These are phyloP conservation scores for Apamea monoglypha DNA, from an alignment of 2,888 invertebrate species.

Conservation along the genomic window DNA sequence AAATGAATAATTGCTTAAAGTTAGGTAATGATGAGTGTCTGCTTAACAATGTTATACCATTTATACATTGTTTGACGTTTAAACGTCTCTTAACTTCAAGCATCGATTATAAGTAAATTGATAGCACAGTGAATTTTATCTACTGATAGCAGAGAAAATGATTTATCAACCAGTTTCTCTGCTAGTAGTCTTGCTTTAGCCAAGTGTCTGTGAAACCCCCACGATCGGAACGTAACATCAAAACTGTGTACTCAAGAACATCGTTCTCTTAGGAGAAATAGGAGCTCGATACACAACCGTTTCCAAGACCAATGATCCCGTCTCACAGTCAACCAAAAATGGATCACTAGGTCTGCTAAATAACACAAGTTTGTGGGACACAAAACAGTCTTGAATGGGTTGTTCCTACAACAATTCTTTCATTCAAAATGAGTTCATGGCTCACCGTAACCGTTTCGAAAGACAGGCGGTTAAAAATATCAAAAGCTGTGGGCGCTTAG, in stretches of 20 bases:
- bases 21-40: background rate
- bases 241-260: background rate
- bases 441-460: constrained; percentile 59
- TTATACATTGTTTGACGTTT: background rate
- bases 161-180: background rate
- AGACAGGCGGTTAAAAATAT: constrained; percentile 65
- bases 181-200: background rate
- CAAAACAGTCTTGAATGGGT: background rate
- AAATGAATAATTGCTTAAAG: background rate
- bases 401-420: background rate
- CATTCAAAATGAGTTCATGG: constrained; percentile 45
- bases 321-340: background rate
- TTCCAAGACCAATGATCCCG: background rate
- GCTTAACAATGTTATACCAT: too few relatives aligned
- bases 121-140: background rate
- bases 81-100: background rate
- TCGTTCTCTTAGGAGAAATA: background rate
- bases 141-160: background rate
- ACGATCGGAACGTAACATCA: background rate
- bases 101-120: background rate
- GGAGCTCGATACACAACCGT: background rate
- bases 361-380: background rate
- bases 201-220: background rate
- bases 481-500: constrained; percentile 67
- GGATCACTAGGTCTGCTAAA: background rate